Conservation (phyloP, 2,888 invertebrate genomes). For the Zhengitettix transpicula region DNA sequence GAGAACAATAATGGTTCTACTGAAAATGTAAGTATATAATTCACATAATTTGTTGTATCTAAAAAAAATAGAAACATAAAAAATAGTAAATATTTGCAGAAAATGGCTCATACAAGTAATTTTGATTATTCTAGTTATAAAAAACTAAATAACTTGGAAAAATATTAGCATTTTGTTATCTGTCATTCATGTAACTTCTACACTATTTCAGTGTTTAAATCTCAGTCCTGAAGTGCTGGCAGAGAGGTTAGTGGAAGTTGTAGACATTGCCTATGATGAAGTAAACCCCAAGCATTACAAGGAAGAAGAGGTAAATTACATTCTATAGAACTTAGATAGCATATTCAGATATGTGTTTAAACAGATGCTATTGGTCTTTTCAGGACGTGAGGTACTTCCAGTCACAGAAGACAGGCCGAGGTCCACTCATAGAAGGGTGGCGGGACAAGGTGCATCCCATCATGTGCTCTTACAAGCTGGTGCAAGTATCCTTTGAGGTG, state of each 20-base stretch:
- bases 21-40: slow-evolving; percentile 57
- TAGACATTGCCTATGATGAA: slow-evolving; percentile 82
- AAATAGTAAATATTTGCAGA: background rate
- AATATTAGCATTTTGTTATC: background rate
- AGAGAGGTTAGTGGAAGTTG: slow-evolving; percentile 53
- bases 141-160: background rate
- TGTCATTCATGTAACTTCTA: too few species aligned
- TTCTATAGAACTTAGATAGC: background rate
- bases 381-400: slow-evolving; percentile 67
- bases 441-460: slow-evolving; percentile 53
- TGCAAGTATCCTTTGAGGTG: slow-evolving; percentile 74
- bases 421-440: slow-evolving; percentile 76
- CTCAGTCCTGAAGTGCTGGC: slow-evolving; percentile 55
- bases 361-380: background rate
- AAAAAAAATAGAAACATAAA: too few species aligned
- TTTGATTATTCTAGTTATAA: background rate
- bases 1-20: slow-evolving; percentile 76
- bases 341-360: background rate
- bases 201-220: slow-evolving; percentile 53
- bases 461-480: slow-evolving; percentile 88
- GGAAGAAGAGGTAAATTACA: slow-evolving; percentile 48
- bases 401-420: slow-evolving; percentile 66
- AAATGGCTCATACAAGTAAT: background rate
- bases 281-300: slow-evolving; percentile 75
- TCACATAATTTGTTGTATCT: background rate